Conservation (phyloP, 2,888 invertebrate species). For the Drosophila trichaetosa region DNA sequence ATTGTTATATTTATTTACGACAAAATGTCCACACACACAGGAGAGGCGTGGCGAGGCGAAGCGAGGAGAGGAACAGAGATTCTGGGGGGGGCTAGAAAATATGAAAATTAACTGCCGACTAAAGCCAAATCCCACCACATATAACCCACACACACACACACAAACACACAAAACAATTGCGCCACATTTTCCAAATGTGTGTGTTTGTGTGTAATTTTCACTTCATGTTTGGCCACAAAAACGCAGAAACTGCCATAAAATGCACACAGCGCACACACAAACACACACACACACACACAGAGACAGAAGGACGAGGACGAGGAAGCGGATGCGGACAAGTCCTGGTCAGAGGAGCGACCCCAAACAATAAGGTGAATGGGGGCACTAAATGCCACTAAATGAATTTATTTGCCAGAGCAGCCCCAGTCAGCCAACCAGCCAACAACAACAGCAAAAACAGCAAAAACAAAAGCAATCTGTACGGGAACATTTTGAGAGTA, state of each 20-base stretch:
- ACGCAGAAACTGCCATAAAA: slow-evolving; percentile 80
- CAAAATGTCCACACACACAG: slow-evolving; percentile 66
- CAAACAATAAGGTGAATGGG: slow-evolving; percentile 79
- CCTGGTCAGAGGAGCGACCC: slow-evolving; percentile 58
- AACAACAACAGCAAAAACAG: slow-evolving; percentile 12
- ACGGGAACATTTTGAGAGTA: slow-evolving; percentile 77
- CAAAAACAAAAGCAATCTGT: slow-evolving; percentile 59
- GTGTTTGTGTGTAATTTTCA: slow-evolving; percentile 71
- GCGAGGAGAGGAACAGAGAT: slow-evolving; percentile 2
- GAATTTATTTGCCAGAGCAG: slow-evolving; percentile 75
- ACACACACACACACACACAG: neutral
- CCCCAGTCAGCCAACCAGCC: slow-evolving; percentile 13
- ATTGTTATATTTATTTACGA: slow-evolving; percentile 83
- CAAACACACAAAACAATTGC: slow-evolving; percentile 70
- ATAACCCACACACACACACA: slow-evolving; percentile 18
- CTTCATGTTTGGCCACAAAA: slow-evolving; percentile 80
- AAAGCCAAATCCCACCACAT: slow-evolving; percentile 76
- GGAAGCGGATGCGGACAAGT: slow-evolving; percentile 9
- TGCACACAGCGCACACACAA: slow-evolving; percentile 62
- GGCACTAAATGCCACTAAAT: slow-evolving; percentile 83
- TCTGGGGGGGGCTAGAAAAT: slow-evolving; percentile 67
- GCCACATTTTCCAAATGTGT: slow-evolving; percentile 59
- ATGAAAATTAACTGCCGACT: slow-evolving; percentile 82
- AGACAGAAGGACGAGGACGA: neutral
- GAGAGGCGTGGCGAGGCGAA: neutral